phyloP scores from a whole-genome alignment of 2,888 invertebrate genomes.

The Chloromyia formosa region DNA sequence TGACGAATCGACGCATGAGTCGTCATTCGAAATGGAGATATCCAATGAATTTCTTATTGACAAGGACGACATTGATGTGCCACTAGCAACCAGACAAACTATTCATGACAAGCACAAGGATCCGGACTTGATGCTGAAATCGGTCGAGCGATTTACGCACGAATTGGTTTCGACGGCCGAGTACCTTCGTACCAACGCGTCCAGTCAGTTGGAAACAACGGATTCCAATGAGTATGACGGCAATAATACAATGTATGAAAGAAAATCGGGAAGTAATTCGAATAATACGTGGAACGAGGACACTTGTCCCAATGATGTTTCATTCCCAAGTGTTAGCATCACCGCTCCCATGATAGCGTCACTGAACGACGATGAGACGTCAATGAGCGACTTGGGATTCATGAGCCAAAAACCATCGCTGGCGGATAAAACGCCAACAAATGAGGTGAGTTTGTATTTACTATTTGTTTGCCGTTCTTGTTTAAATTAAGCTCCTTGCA shows the following conservation, averaged over 20 bases:
- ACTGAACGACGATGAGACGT: constrained; percentile 68
- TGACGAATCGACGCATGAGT: constrained; percentile 63
- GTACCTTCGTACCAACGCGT: constrained; percentile 66
- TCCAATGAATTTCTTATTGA: constrained; percentile 65
- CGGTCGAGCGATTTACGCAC: constrained; percentile 72
- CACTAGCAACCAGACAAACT: constrained; percentile 48
- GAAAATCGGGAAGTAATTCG: constrained; percentile 56
- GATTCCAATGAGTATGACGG: constrained; percentile 49
- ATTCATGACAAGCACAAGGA: constrained; percentile 66
- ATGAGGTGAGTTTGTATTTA: constrained; percentile 54
- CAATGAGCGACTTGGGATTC: constrained; percentile 46
- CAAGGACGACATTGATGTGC: constrained; percentile 58
- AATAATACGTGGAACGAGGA: constrained; percentile 84
- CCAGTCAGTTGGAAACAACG: constrained; percentile 49
- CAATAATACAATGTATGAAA: constrained; percentile 46
- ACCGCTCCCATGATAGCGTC: constrained; percentile 77
- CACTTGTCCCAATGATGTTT: constrained; percentile 79
- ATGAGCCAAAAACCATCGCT: constrained; percentile 21
- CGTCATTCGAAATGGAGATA: constrained; percentile 63
- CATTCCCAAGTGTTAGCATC: constrained; percentile 83
- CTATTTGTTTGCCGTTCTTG: not conserved
- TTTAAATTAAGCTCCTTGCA: not conserved
- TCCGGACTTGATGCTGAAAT: constrained; percentile 75
- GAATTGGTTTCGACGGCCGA: constrained; percentile 73
- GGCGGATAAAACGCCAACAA: constrained; percentile 59